Evolutionary conservation across 2,888 invertebrate genomes (phyloP), one percentile per base, ranked within the genome.

Genomic region (Archips crataeganus): DNA sequence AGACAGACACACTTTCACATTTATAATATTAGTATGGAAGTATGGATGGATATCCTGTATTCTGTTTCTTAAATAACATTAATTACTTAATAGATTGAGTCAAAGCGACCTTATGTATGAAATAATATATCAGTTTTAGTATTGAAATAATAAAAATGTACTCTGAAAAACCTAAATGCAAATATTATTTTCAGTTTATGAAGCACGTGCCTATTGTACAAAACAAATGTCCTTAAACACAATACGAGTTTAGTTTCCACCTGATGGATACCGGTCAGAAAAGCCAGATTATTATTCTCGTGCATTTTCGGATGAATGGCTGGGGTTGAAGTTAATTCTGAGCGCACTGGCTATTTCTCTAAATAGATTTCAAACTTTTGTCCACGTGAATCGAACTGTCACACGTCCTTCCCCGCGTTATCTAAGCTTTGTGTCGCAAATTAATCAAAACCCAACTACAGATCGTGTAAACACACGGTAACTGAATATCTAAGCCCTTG

Each of bases 301-400:
- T 54, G 69, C 49, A 74, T 74, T 73, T 73, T 65, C 69, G 65
- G 69, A 64, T 70, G 69, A 65, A 65, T 45, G 64, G 74, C 51
- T 65, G 74, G 69, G 74, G 60, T 69, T 64, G 57, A 59, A 36
- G 59, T 36, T 68, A 65, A 65, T 54, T 63, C 74, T 34, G 42
- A 15, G 71, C 62, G 62, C 51, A 62, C 45, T 34, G 57, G 63
- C 32, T 45, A 70, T 74, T 54, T 70, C 59, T 45, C 69, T 69
- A 64, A 64, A 65, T 60, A 74, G 42, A 64, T 64, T 69, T 60
- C 45, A 10, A 59, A 74, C 60, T 70, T 65, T 70, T 65, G 73
- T 69, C 42, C 62, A 15, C 57, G 64, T 60, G 42, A 70, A 70
- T 49, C 60, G 64, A 70, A 51, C 60, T 65, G 69, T 65, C 60